Percentiles rank a stretch among this genome's conserved stretches.
These are phyloP conservation scores for Anomalospiza imberbis DNA, from an alignment of 2,797 vertebrate species.

Conservation along the genomic window DNA sequence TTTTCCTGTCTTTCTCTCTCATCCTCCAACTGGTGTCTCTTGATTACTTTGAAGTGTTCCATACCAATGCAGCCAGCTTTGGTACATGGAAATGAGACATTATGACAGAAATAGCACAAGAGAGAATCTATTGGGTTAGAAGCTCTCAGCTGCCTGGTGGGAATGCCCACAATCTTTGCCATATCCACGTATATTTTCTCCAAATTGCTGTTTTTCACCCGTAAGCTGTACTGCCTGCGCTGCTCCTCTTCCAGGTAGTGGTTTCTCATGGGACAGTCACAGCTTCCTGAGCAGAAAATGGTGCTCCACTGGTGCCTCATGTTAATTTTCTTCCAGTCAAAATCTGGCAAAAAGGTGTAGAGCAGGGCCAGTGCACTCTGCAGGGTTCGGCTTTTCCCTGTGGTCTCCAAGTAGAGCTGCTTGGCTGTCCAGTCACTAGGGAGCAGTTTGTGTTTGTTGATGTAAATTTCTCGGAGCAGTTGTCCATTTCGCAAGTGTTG, in stretches of 20 bases:
- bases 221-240: constrained; percentile 86
- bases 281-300: constrained; percentile 88
- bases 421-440: constrained; percentile 79
- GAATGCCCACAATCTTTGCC: constrained; percentile 86
- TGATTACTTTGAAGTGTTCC: constrained; percentile 90
- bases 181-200: constrained; percentile 88
- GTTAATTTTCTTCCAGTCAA: constrained; percentile 87
- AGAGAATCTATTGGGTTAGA: constrained; percentile 94
- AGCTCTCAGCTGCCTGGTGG: constrained; percentile 86
- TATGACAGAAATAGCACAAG: constrained; percentile 93
- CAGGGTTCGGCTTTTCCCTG: constrained; percentile 91
- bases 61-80: constrained; percentile 80
- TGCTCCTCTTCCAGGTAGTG: constrained; percentile 92
- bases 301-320: constrained; percentile 91
- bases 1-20: constrained; percentile 84
- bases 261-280: constrained; percentile 89
- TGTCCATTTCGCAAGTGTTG: constrained; percentile 93
- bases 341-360: constrained; percentile 86
- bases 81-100: constrained; percentile 88
- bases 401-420: constrained; percentile 91
- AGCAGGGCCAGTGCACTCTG: constrained; percentile 93
- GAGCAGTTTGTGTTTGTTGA: constrained; percentile 84
- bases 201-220: constrained; percentile 81
- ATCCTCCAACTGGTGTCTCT: constrained; percentile 89
- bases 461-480: constrained; percentile 84